Conservation (phyloP, 2,797 vertebrate genomes). For the Clarias platycephalus region DNA sequence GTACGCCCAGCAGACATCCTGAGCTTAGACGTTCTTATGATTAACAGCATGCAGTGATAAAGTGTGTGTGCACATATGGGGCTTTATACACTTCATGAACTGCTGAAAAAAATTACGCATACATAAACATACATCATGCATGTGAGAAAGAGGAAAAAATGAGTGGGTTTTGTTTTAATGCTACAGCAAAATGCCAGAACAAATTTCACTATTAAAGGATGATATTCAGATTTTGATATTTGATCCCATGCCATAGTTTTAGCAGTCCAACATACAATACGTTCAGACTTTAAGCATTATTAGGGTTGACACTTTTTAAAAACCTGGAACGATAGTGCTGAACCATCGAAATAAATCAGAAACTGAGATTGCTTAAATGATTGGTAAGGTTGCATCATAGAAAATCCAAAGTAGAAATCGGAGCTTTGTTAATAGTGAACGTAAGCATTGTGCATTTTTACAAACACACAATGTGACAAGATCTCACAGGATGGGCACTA, state of each 20-base stretch:
- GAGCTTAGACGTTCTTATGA: conserved; percentile 15
- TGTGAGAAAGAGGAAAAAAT: background rate
- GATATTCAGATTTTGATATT: background rate
- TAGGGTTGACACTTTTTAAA: too few species aligned
- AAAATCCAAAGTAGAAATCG: too few species aligned
- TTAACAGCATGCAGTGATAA: conserved; percentile 4
- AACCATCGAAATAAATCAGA: too few species aligned
- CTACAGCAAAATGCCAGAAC: background rate
- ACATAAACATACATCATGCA: conserved; percentile 18
- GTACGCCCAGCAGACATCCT: conserved; percentile 3
- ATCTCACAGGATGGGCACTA: too few species aligned
- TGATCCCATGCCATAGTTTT: background rate
- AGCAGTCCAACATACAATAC: background rate
- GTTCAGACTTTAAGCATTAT: too few species aligned
- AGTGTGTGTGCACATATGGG: background rate
- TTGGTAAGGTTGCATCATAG: too few species aligned
- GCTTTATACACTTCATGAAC: conserved; percentile 7
- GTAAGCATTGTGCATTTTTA: too few species aligned
- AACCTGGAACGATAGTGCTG: too few species aligned
- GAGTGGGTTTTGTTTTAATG: background rate
- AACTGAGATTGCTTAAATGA: too few species aligned
- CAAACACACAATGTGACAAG: too few species aligned
- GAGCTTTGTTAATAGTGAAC: too few species aligned
- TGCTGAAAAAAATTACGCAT: background rate
- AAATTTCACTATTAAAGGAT: background rate